Percentiles rank a stretch among this genome's conserved stretches.
phyloP scores from a whole-genome alignment of 2,113 vertebrate species.

The Albula goreensis region DNA sequence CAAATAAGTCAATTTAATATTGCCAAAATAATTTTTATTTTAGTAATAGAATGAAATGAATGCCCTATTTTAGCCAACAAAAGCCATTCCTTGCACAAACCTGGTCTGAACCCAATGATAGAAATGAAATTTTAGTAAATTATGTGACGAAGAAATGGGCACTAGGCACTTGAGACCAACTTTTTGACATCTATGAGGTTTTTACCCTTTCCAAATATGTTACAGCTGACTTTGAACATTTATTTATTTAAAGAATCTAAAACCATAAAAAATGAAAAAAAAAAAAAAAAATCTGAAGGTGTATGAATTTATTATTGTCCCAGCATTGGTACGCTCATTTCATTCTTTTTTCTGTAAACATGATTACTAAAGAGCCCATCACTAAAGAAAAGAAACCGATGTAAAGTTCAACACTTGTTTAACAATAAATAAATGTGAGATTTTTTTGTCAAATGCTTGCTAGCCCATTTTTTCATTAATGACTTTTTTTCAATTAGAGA shows the following conservation, averaged over 20 bases:
- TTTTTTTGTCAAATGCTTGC: conserved; percentile 82
- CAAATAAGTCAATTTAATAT: conserved; percentile 61
- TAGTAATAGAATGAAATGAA: conserved; percentile 48
- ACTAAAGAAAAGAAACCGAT: conserved; percentile 85
- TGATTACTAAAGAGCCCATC: conserved; percentile 94
- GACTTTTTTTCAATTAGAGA: conserved; percentile 51
- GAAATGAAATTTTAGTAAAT: conserved; percentile 68
- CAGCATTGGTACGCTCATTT: conserved; percentile 84
- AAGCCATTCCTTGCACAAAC: conserved; percentile 63
- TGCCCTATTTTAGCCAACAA: conserved; percentile 49
- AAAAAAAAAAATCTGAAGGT: conserved; percentile 65
- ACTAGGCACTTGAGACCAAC: conserved; percentile 73
- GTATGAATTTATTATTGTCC: conserved; percentile 83
- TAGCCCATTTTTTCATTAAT: conserved; percentile 63
- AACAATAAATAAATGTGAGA: conserved; percentile 99
- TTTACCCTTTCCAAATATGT: conserved; percentile 78
- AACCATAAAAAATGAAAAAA: conserved; percentile 59
- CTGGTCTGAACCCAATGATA: conserved; percentile 50
- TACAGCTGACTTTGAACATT: conserved; percentile 91
- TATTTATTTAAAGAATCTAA: conserved; percentile 96
- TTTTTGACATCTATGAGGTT: conserved; percentile 77
- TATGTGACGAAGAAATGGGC: conserved; percentile 61
- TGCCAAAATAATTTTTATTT: conserved; percentile 58
- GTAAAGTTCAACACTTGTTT: conserved; percentile 99
- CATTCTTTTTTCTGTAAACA: conserved; percentile 93